Percentiles rank a stretch among this genome's conserved stretches.
These are phyloP conservation scores for Tethya wilhelma DNA, from an alignment of 37 sponge, comb jelly and placozoan species.

Conservation along the genomic window DNA sequence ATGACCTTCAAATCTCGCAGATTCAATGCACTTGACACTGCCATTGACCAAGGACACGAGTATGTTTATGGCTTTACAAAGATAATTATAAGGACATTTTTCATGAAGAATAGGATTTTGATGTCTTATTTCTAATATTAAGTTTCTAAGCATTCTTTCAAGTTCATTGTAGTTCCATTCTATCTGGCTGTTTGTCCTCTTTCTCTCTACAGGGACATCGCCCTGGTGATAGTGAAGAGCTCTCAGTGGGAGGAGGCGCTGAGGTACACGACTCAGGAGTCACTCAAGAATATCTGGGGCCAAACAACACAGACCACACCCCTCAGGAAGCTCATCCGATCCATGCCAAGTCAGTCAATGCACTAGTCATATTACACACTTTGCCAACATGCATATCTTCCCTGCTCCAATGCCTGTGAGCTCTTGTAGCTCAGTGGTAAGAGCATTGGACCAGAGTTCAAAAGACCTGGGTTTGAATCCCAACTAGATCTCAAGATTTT, in stretches of 20 bases:
- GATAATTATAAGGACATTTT: too few relatives aligned
- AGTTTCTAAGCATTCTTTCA: too few relatives aligned
- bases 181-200: too few relatives aligned
- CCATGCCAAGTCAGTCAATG: constrained; percentile 76
- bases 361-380: background rate
- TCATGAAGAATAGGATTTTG: too few relatives aligned
- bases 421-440: too few relatives aligned
- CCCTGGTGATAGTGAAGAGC: constrained; percentile 65
- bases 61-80: too few relatives aligned
- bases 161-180: too few relatives aligned
- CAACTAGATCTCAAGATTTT: too few relatives aligned
- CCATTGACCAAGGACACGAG: constrained; percentile 88
- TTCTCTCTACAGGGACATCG: constrained; percentile 65
- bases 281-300: background rate
- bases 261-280: constrained; percentile 49
- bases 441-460: too few relatives aligned
- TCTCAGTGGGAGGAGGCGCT: constrained; percentile 71
- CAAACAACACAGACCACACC: constrained; percentile 56
- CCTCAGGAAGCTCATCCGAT: constrained; percentile 79
- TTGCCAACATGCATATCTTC: background rate
- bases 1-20: constrained; percentile 32
- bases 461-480: too few relatives aligned
- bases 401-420: too few relatives aligned
- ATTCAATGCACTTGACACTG: constrained; percentile 80
- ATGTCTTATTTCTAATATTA: too few relatives aligned